Percentiles rank a stretch among this genome's conserved stretches.
phyloP scores from a whole-genome alignment of 2,113 vertebrate genomes.

The Ammodytes marinus region DNA sequence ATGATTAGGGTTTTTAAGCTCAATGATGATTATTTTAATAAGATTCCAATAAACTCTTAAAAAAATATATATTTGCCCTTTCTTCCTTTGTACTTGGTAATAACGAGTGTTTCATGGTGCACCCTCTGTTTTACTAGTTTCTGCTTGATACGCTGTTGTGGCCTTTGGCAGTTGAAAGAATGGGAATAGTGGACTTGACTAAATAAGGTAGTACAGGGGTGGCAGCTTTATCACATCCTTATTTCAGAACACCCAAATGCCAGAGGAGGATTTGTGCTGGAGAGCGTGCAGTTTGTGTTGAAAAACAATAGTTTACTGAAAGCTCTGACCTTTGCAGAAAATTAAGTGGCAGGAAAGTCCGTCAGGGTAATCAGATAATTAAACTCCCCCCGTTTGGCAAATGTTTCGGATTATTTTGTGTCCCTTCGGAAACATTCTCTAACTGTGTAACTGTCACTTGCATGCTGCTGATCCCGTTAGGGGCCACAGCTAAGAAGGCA shows the following conservation, averaged over 20 bases:
- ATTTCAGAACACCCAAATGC: constrained; percentile 38
- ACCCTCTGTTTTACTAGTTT: neutral
- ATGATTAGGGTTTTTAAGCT: no score
- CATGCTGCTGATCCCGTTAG: constrained; percentile 54
- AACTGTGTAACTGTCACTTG: constrained; percentile 47
- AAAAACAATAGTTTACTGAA: constrained; percentile 36
- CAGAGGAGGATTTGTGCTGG: constrained; percentile 48
- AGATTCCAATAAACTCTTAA: no score
- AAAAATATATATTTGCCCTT: neutral
- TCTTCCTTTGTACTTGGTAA: constrained; percentile 8
- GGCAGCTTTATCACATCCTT: constrained; percentile 35
- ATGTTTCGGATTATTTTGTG: constrained; percentile 25
- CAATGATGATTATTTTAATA: no score
- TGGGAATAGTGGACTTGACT: constrained; percentile 10
- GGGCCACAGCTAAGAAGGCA: constrained; percentile 33
- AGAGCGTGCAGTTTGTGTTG: constrained; percentile 21
- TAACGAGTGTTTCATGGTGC: constrained; percentile 7
- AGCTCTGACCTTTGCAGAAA: constrained; percentile 63
- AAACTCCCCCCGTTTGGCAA: constrained; percentile 31
- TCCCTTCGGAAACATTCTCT: constrained; percentile 48
- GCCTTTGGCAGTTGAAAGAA: constrained; percentile 20
- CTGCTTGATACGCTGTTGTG: neutral
- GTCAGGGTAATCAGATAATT: constrained; percentile 62
- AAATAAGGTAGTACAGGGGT: constrained; percentile 24
- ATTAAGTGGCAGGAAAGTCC: constrained; percentile 49